Conservation (phyloP, 2,797 vertebrate genomes). For the Aythya fuligula region DNA sequence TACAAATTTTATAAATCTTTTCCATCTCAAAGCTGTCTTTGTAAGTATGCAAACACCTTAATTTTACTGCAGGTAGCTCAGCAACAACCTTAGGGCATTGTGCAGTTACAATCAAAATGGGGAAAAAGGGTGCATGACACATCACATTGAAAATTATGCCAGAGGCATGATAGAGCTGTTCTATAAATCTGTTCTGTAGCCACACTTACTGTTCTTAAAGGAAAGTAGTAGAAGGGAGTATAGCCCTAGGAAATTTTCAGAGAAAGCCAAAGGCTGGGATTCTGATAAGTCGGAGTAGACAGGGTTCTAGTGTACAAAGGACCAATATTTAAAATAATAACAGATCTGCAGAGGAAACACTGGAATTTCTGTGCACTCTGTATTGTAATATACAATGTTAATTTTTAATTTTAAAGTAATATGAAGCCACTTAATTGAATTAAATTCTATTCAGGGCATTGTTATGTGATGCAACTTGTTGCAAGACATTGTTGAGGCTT, state of each 20-base stretch:
- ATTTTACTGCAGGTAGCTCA: neutral
- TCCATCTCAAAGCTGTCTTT: neutral
- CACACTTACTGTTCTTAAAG: neutral
- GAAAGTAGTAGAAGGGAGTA: neutral
- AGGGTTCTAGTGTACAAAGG: neutral
- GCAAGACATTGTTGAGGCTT: neutral
- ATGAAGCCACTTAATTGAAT: neutral
- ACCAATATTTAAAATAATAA: neutral
- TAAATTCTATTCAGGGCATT: neutral
- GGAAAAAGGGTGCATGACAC: neutral
- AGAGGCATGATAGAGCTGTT: neutral
- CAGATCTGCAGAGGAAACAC: neutral
- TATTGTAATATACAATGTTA: neutral
- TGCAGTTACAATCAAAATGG: neutral
- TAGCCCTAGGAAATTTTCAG: neutral
- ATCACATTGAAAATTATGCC: neutral
- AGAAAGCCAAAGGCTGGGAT: neutral
- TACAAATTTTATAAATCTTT: neutral
- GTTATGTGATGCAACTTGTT: neutral
- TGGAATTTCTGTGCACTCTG: neutral
- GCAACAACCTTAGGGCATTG: neutral
- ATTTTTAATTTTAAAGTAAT: neutral
- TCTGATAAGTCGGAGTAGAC: neutral
- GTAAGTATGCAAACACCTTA: neutral
- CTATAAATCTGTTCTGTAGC: neutral